Base-by-base conservation (phyloP, 1,140 invertebrate genomes). In the Trichomalopsis sarcophagae region DNA sequence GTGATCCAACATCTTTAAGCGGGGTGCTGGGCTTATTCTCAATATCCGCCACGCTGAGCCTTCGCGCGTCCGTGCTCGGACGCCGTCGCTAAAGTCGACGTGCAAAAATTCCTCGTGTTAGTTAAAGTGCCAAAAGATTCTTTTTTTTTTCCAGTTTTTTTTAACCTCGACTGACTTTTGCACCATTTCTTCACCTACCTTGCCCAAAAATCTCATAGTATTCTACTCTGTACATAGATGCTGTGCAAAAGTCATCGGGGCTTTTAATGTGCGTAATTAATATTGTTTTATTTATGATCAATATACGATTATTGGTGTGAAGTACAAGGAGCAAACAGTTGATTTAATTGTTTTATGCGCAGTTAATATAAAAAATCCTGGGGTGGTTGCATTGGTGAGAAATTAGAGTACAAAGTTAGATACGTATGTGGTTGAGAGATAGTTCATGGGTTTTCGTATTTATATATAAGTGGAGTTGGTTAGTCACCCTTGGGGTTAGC, bases 1-100 rank as follows among this genome's bases (percentile, higher is more conserved):
- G 95, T 89, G 95, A 94, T 82, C 97, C 97, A 77, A 95, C 93
- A 89, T 96, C 94, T 91, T 95, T 95, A 55, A 98, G 93, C 40
- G 98, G 97, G 84, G 97, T 97, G n/a, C 97, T 98, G 76, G 97
- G 96, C 91, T 95, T 94, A 91, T 97, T 97, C 92, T 98, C 97
- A 86, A 98, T 94, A 92, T 98, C 97, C 89, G 97, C 96, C 88
- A 98, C 95, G 90, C 97, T 98, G 80, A 96, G 97, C 89, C 97
- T 94, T 90, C 97, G 95, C 62, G 97, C 94, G 93, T 98, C 97
- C 85, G 96, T 95, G 87, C 97, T 98, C 88, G 97, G 96, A 92
- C 97, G 95, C 92, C 97, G 95, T 90, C 96, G 95, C 97, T 98
- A 93, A 88, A 94, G n/a, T 10, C 23, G 23, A 66, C 23, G 74